Evolutionary conservation across 1,140 invertebrate species (phyloP).

Genomic region (Lasioglossum baleicum): DNA sequence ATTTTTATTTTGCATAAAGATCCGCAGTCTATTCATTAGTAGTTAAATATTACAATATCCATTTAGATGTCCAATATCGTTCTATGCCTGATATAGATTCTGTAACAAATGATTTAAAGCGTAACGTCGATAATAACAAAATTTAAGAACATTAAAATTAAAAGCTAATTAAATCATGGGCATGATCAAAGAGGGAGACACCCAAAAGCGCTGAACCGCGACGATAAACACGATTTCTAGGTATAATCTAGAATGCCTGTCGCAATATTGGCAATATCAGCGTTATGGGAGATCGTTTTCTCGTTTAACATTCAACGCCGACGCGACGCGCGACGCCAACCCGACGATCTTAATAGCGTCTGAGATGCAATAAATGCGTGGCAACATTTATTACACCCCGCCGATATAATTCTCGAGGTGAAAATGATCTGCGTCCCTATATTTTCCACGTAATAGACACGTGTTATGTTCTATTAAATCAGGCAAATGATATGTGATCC

Average conservation of each 20-base stretch:
- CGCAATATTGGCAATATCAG: constrained; percentile 42
- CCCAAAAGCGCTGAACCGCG: background rate
- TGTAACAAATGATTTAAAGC: background rate
- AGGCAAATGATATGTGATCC: too few relatives aligned
- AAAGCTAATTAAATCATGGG: background rate
- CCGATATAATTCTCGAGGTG: background rate
- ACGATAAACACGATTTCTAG: constrained; percentile 25
- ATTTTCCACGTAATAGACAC: background rate
- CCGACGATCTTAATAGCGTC: constrained; percentile 38
- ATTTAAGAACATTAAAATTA: background rate
- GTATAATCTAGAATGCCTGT: constrained; percentile 7
- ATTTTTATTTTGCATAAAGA: too few relatives aligned
- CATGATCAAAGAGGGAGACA: background rate
- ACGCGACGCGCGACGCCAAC: constrained; percentile 8
- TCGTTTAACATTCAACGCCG: constrained; percentile 22
- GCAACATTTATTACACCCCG: constrained; percentile 28
- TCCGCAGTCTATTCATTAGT: too few relatives aligned
- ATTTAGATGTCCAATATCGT: too few relatives aligned
- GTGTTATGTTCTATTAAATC: too few relatives aligned
- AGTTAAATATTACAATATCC: too few relatives aligned
- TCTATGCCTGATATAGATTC: background rate
- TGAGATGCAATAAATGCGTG: constrained; percentile 44
- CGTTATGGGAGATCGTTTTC: constrained; percentile 44
- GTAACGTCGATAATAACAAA: too few relatives aligned
- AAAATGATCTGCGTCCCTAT: background rate